Conservation (phyloP, 2,113 vertebrate species). For the Chlamydotis undulata region DNA sequence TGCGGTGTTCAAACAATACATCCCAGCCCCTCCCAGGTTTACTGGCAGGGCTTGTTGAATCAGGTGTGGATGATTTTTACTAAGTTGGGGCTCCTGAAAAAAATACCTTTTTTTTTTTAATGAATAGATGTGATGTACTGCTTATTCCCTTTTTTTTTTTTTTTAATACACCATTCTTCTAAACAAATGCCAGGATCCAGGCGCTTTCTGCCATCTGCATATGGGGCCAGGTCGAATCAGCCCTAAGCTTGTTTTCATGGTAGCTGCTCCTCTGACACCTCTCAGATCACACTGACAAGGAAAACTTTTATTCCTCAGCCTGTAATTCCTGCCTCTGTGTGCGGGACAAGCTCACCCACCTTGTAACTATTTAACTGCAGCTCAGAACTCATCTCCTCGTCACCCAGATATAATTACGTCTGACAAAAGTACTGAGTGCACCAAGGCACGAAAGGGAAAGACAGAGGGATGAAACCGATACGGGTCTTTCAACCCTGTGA, state of each 20-base stretch:
- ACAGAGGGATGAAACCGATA: constrained; percentile 39
- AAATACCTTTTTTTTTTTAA: background rate
- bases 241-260: background rate
- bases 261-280: constrained; percentile 37
- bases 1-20: background rate
- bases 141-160: background rate
- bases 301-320: constrained; percentile 44
- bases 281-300: constrained; percentile 47
- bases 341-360: constrained; percentile 53
- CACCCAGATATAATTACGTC: constrained; percentile 24
- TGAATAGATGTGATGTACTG: background rate
- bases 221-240: background rate
- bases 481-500: background rate
- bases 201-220: background rate
- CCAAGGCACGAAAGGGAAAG: background rate
- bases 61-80: background rate
- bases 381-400: constrained; percentile 18
- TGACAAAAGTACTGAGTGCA: constrained; percentile 42
- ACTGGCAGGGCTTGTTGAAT: background rate
- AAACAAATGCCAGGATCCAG: background rate
- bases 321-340: constrained; percentile 61
- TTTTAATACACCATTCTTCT: background rate
- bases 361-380: constrained; percentile 30
- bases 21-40: background rate
- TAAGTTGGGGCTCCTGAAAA: background rate